Evolutionary conservation across 2,888 invertebrate species (phyloP), one percentile per base, ranked within the genome.

Genomic region (Acrobasis suavella): DNA sequence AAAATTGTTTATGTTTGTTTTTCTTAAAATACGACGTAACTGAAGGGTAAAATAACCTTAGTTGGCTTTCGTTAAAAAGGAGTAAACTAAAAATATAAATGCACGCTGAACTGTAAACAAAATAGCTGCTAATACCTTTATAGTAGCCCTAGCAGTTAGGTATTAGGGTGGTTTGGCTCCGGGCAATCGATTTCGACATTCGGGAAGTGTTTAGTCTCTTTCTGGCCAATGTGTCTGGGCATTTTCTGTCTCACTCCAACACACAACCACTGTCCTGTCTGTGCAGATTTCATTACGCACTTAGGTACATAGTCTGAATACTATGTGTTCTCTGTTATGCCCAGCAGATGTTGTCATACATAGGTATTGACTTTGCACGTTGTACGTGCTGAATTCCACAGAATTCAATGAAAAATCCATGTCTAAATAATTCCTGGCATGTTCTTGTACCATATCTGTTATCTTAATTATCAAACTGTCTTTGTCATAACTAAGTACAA

Each of bases 101-200:
- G 22, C 22, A 63, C 16, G 6, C 14, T 32, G 46, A 46, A 59
- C 15, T 59, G 59, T 38, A 38, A 17, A 60, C 50, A 60, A 50
- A 42, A 50, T 49, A 52, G n/a, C 15, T 55, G 51, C 64, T 61
- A 56, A 61, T 64, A 56, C 16, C 54, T 55, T 67, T 64, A 75
- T 69, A 74, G 74, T 83, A 83, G 67, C 86, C 86, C 84, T 83
- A 77, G 67, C 74, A 70, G 64, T 80, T 82, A 81, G 81, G 77
- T 74, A 82, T 84, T 80, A 82, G 82, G 89, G 77, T 69, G 65
- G 78, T 76, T 80, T 77, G 78, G 73, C 81, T 80, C 76, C 77
- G 69, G 81, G 74, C 85, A 87, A 91, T 91, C 90, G 90, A 91
- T 91, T 85, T 77, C 69, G 74, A 78, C 80, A 87, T 88, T 87